phyloP scores from a whole-genome alignment of 2,113 vertebrate genomes.

The Nyctibius bracteatus region DNA sequence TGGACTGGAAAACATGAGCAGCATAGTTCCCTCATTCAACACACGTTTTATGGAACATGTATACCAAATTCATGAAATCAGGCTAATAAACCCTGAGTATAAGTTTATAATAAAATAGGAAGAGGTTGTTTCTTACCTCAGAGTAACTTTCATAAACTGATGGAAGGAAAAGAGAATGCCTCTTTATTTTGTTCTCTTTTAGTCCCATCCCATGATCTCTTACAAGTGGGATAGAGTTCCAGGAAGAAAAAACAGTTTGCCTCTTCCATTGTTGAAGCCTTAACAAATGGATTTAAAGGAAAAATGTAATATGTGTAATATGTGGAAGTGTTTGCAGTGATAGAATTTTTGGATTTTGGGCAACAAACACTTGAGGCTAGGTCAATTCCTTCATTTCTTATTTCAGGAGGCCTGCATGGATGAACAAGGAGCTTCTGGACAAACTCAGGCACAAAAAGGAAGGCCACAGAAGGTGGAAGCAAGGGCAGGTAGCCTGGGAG shows the following conservation, averaged over 20 bases:
- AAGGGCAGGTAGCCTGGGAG: too few species aligned
- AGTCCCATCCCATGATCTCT: not conserved
- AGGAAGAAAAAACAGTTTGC: not conserved
- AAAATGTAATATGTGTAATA: not conserved
- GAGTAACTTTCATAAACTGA: not conserved
- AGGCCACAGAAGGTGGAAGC: too few species aligned
- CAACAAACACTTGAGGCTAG: not conserved
- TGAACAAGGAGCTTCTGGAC: too few species aligned
- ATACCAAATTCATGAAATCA: not conserved
- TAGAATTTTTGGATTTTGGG: not conserved
- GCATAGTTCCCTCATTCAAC: not conserved
- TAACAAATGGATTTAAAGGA: not conserved
- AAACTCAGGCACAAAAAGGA: too few species aligned
- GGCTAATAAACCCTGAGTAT: not conserved
- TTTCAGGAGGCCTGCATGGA: too few species aligned
- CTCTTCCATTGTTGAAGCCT: not conserved
- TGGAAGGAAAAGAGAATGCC: not conserved
- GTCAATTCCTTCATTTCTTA: not conserved
- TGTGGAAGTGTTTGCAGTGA: not conserved
- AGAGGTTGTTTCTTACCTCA: not conserved
- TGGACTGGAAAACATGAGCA: not conserved
- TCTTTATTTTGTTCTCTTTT: not conserved
- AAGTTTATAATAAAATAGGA: not conserved
- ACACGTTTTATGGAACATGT: accelerated
- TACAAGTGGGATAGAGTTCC: not conserved